phyloP scores from a whole-genome alignment of 1,140 invertebrate genomes.

The Aphelenchoides fujianensis region DNA sequence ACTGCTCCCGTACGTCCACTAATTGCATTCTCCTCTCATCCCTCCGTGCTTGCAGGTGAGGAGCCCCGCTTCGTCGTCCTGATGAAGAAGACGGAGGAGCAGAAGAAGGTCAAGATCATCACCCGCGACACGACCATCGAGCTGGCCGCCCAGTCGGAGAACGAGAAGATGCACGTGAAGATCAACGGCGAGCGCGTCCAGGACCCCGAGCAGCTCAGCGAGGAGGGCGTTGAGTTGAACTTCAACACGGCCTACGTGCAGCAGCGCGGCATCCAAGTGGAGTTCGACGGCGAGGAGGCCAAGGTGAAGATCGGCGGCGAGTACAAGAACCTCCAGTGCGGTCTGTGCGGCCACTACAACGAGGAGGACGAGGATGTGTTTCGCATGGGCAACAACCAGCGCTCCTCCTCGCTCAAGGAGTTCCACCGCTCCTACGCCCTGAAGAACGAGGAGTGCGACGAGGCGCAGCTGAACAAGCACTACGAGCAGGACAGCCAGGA shows the following conservation, averaged over 20 bases:
- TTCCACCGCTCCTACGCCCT: constrained; percentile 43
- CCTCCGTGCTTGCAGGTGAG: background rate
- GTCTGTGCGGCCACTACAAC: constrained; percentile 29
- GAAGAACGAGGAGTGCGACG: constrained; percentile 23
- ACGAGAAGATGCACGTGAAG: constrained; percentile 25
- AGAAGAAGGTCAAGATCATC: constrained; percentile 46
- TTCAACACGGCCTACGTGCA: background rate
- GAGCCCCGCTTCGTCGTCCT: constrained; percentile 50
- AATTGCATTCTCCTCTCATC: background rate
- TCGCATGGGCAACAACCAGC: background rate
- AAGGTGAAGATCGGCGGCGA: constrained; percentile 28
- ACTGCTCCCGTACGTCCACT: background rate
- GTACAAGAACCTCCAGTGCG: constrained; percentile 45
- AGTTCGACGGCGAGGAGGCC: constrained; percentile 37
- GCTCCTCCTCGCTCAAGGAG: constrained; percentile 20
- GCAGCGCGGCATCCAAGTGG: constrained; percentile 25
- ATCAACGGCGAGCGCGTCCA: constrained; percentile 23
- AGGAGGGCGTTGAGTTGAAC: background rate
- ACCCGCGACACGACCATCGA: constrained; percentile 21
- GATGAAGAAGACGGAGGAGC: constrained; percentile 35
- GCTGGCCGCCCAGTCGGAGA: constrained; percentile 27
- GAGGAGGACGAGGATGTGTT: constrained; percentile 12
- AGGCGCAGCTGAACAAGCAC: constrained; percentile 28
- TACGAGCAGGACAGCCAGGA: constrained; percentile 12
- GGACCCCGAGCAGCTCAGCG: constrained; percentile 22